These are phyloP conservation scores for Frieseomelitta varia DNA, from an alignment of 1,140 invertebrate genomes.

Conservation along the genomic window DNA sequence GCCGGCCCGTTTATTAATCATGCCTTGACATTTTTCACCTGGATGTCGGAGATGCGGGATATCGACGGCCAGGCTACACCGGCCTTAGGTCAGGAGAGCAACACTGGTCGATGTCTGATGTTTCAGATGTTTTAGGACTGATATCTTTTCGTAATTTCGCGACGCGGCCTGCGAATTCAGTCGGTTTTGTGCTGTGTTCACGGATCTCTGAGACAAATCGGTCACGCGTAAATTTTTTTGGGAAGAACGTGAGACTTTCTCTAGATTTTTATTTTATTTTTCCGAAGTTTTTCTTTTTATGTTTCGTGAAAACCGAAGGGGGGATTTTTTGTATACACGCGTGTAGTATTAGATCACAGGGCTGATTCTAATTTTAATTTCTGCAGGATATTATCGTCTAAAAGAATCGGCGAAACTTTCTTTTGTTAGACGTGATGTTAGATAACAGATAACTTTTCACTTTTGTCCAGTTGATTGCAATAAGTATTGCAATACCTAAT, in stretches of 20 bases:
- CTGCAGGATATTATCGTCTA: no score
- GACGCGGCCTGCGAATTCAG: not conserved
- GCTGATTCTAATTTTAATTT: no score
- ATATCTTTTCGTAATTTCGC: constrained; percentile 14
- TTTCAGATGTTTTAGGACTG: constrained; percentile 5
- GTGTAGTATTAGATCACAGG: no score
- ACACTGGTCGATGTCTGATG: not conserved
- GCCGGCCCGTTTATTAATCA: constrained; percentile 59
- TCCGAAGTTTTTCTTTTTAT: not conserved
- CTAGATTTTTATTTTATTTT: not conserved
- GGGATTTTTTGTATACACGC: no score
- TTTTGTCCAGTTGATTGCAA: no score
- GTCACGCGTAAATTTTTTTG: not conserved
- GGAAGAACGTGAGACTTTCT: not conserved
- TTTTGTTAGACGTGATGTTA: no score
- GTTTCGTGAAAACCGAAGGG: no score
- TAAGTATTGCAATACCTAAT: no score
- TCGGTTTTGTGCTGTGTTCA: no score
- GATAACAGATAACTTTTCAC: no score
- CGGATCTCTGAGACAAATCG: not conserved
- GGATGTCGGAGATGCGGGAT: constrained; percentile 11
- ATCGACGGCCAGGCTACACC: constrained; percentile 4
- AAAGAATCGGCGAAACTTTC: no score
- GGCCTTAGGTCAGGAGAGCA: constrained; percentile 8
- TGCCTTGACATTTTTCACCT: constrained; percentile 46